Conservation (phyloP, 2,888 invertebrate genomes). For the Bembecia ichneumoniformis region DNA sequence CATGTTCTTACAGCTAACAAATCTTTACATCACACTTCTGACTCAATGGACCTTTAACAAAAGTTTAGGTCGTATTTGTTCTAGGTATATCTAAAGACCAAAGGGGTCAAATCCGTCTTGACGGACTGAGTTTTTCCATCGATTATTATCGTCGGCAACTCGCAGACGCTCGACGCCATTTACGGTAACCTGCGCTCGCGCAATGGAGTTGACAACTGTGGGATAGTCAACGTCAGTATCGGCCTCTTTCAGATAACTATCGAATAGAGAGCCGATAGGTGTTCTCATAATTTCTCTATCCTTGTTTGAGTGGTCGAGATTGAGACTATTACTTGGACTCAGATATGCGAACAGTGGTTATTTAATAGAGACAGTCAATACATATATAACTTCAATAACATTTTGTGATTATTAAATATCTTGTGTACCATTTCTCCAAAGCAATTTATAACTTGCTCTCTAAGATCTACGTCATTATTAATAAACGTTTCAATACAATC, state of each 20-base stretch:
- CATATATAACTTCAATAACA: no score
- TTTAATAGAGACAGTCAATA: no score
- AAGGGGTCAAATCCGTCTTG: conserved; percentile 63
- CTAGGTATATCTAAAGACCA: conserved; percentile 20
- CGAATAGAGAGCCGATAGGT: conserved; percentile 29
- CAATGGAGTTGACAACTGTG: conserved; percentile 62
- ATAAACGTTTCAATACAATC: no score
- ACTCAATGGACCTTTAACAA: not conserved
- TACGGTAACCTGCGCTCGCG: conserved; percentile 55
- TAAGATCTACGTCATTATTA: no score
- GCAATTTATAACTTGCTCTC: no score
- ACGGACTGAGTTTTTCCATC: conserved; percentile 56
- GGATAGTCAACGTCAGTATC: conserved; percentile 51
- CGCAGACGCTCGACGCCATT: conserved; percentile 45
- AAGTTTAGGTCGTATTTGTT: not conserved
- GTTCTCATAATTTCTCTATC: conserved; percentile 54
- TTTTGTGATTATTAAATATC: no score
- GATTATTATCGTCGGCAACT: conserved; percentile 53
- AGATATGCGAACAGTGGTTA: no score
- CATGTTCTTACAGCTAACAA: conserved; percentile 10
- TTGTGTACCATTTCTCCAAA: no score
- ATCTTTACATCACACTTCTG: not conserved
- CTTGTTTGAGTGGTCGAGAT: conserved; percentile 27
- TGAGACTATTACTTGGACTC: no score
- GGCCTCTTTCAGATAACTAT: conserved; percentile 44